Percentiles rank a stretch among this genome's conserved stretches.
phyloP scores from a whole-genome alignment of 2,888 invertebrate genomes.

The Tachina lurida region DNA sequence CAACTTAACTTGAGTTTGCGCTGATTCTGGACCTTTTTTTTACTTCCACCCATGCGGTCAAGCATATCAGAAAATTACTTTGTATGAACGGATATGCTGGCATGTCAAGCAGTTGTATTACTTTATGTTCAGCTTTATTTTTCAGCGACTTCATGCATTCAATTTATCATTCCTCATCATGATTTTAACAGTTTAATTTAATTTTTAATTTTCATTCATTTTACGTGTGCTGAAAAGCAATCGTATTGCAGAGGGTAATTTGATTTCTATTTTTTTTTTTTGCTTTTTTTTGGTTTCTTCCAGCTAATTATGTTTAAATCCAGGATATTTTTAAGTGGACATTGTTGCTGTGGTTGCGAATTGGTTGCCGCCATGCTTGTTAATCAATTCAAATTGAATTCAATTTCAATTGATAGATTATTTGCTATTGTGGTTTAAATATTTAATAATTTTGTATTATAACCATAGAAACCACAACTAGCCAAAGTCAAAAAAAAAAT shows the following conservation, averaged over 20 bases:
- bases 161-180: constrained; percentile 50
- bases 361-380: background rate
- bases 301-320: constrained; percentile 2
- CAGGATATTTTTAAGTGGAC: constrained; percentile 21
- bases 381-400: constrained; percentile 24
- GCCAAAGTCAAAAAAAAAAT: background rate
- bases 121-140: constrained; percentile 5
- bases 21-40: constrained; percentile 28
- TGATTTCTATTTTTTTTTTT: constrained; percentile 43
- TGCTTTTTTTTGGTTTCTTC: background rate
- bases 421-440: constrained; percentile 18
- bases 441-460: background rate
- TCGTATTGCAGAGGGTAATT: constrained; percentile 53
- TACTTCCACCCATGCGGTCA: constrained; percentile 28
- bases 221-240: constrained; percentile 69
- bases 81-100: constrained; percentile 35
- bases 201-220: constrained; percentile 68
- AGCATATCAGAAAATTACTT: constrained; percentile 28
- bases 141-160: constrained; percentile 29
- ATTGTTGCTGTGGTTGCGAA: constrained; percentile 30
- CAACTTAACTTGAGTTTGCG: constrained; percentile 23
- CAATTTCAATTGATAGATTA: background rate
- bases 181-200: constrained; percentile 67
- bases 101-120: constrained; percentile 6
- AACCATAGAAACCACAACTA: background rate